phyloP scores from a whole-genome alignment of 2,888 invertebrate genomes.

The Ectropis crepuscularia region DNA sequence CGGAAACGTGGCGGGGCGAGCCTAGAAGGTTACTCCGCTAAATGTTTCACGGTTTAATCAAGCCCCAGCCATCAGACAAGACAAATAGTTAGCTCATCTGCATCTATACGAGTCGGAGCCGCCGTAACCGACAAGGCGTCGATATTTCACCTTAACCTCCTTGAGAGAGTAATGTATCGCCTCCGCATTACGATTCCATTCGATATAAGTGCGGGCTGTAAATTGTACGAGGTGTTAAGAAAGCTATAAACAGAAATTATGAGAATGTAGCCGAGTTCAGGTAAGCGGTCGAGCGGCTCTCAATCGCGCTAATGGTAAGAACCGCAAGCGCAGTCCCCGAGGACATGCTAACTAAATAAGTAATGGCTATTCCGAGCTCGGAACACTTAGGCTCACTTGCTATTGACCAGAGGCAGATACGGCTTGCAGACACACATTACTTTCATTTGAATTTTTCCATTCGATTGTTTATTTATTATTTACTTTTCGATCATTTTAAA shows the following conservation, averaged over 20 bases:
- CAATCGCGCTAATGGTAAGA: constrained; percentile 79
- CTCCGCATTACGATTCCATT: constrained; percentile 43
- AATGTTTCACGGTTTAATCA: constrained; percentile 84
- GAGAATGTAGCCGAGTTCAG: constrained; percentile 44
- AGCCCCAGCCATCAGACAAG: constrained; percentile 80
- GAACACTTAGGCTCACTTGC: constrained; percentile 64
- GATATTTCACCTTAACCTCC: constrained; percentile 70
- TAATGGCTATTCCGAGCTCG: constrained; percentile 72
- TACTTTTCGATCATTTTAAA: no score
- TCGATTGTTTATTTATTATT: background rate
- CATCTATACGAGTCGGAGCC: constrained; percentile 81
- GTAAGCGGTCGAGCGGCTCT: constrained; percentile 57
- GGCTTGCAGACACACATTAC: no score
- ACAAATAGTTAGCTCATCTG: constrained; percentile 84
- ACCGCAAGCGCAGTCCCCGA: constrained; percentile 75
- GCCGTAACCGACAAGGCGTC: constrained; percentile 70
- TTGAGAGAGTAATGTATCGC: constrained; percentile 48
- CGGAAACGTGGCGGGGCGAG: constrained; percentile 39
- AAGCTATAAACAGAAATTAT: constrained; percentile 44
- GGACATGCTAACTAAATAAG: constrained; percentile 78
- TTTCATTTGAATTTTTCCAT: no score
- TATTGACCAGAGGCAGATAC: constrained; percentile 56
- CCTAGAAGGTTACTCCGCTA: constrained; percentile 69
- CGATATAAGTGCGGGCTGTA: constrained; percentile 32
- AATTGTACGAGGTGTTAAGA: constrained; percentile 37